Conservation (phyloP, 2,888 invertebrate genomes). For the Morinoia aosen region DNA sequence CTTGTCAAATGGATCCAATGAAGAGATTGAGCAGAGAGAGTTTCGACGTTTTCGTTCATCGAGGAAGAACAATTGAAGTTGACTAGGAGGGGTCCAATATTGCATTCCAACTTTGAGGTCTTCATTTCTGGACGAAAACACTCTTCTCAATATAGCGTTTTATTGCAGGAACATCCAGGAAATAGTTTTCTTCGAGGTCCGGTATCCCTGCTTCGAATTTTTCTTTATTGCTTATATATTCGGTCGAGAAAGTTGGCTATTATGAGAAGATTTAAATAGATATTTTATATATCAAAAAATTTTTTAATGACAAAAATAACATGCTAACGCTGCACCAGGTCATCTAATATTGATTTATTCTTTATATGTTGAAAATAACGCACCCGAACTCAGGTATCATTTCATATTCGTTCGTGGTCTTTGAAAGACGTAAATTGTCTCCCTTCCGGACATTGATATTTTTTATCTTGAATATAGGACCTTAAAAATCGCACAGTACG, state of each 20-base stretch:
- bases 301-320: background rate
- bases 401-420: no score
- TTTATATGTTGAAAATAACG: no score
- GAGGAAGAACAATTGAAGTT: conserved; percentile 1
- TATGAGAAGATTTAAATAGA: background rate
- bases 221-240: background rate
- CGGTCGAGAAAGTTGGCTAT: background rate
- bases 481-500: background rate
- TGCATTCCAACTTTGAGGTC: conserved; percentile 44
- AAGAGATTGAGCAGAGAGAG: background rate
- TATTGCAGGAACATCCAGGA: background rate
- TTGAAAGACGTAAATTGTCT: background rate
- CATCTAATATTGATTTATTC: no score
- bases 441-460: no score
- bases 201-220: background rate
- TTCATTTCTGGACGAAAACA: conserved; percentile 40
- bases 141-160: conserved; percentile 20
- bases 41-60: background rate
- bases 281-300: background rate
- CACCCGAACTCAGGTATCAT: no score
- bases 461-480: no score
- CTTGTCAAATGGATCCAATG: background rate
- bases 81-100: background rate
- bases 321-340: no score
- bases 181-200: background rate